Percentiles rank a stretch among this genome's conserved stretches.
Conservation (phyloP, 1,140 invertebrate species). For the Ruditapes philippinarum region DNA sequence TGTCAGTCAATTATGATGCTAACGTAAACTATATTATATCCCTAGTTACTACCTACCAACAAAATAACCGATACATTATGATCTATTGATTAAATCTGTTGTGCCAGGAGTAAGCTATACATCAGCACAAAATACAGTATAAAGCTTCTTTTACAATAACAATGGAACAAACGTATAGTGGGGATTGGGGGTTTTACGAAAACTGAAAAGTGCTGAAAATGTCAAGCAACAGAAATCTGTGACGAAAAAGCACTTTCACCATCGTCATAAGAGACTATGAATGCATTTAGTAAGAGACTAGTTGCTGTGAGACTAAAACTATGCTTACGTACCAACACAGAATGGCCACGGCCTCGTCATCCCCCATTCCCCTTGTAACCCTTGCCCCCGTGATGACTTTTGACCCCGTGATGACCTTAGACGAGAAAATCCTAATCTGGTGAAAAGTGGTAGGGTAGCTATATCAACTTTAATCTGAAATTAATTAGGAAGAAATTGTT, state of each 20-base stretch:
- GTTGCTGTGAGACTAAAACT: neutral
- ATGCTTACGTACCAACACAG: slow-evolving; percentile 61
- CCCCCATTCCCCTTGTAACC: slow-evolving; percentile 63
- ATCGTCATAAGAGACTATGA: neutral
- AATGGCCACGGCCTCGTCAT: slow-evolving; percentile 63
- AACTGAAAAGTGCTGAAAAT: too few relatives aligned
- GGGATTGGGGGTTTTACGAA: too few relatives aligned
- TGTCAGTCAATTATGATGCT: too few relatives aligned
- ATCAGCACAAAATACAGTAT: too few relatives aligned
- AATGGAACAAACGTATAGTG: too few relatives aligned
- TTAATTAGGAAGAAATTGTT: slow-evolving; percentile 35
- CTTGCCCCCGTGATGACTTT: slow-evolving; percentile 60
- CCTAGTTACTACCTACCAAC: too few relatives aligned
- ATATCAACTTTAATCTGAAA: slow-evolving; percentile 51
- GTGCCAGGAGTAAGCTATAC: too few relatives aligned
- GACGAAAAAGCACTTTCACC: neutral
- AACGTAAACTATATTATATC: too few relatives aligned
- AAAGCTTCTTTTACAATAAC: too few relatives aligned
- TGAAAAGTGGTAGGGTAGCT: slow-evolving; percentile 8
- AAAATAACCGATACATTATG: too few relatives aligned
- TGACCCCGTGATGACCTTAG: slow-evolving; percentile 61
- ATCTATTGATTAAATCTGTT: too few relatives aligned
- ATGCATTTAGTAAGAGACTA: neutral
- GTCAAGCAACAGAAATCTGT: neutral
- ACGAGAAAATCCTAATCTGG: slow-evolving; percentile 29